These are phyloP conservation scores for Amphiduros pacificus DNA, from an alignment of 2,888 invertebrate genomes.

Conservation along the genomic window DNA sequence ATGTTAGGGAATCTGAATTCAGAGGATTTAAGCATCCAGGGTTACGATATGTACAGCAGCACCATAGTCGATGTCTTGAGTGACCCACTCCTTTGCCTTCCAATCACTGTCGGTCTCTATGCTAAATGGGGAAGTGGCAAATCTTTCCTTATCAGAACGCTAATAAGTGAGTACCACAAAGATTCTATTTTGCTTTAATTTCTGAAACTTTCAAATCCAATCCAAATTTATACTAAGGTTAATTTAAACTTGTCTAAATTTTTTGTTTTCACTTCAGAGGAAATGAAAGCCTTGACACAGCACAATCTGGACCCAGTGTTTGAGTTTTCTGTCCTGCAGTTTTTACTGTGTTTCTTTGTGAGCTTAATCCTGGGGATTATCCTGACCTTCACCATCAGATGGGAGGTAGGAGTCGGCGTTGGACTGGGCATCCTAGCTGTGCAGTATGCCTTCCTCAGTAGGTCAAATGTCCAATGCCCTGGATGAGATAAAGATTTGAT, in stretches of 20 bases:
- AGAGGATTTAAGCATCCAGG: constrained; percentile 92
- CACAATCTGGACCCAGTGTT: constrained; percentile 89
- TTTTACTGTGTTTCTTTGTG: constrained; percentile 45
- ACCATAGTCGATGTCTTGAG: constrained; percentile 90
- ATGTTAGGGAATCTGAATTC: constrained; percentile 81
- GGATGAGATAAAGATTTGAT: too few relatives aligned
- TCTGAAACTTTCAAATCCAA: too few relatives aligned
- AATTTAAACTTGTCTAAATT: too few relatives aligned
- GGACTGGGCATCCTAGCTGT: constrained; percentile 44
- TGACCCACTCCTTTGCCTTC: constrained; percentile 93
- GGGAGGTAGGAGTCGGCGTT: constrained; percentile 60
- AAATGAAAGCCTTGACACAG: constrained; percentile 94
- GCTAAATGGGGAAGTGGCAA: constrained; percentile 99
- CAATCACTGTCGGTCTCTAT: constrained; percentile 96
- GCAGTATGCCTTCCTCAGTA: constrained; percentile 67
- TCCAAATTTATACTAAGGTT: too few relatives aligned
- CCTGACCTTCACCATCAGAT: constrained; percentile 47
- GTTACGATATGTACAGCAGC: constrained; percentile 67
- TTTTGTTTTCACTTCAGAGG: constrained; percentile 70
- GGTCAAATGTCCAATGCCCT: too few relatives aligned
- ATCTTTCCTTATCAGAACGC: constrained; percentile 81
- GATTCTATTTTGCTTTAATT: too few relatives aligned
- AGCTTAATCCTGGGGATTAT: constrained; percentile 47
- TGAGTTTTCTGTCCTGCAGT: constrained; percentile 71
- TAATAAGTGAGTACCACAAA: background rate